Base-by-base conservation (phyloP, 2,113 vertebrate species). In the Cyprinodon tularosa region DNA sequence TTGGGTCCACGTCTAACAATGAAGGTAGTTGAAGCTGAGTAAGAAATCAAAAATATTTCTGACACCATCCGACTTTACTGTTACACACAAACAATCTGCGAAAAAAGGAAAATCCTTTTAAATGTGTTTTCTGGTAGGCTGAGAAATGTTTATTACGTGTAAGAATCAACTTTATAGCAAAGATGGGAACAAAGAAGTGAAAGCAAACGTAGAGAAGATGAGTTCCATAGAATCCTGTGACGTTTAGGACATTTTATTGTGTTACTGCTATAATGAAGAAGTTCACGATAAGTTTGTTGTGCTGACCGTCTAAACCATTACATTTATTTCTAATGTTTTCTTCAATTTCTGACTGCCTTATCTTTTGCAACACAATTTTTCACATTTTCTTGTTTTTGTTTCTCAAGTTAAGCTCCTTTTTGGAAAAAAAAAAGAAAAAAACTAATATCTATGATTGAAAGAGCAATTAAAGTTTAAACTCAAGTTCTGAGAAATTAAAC, bases 401-500 rank as follows among this genome's bases (percentile, higher is more conserved):
- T 1, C 39, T 20, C 20, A 15, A n/a, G 38, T n/a, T 11, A 0
- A n/a, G 40, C 36, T 15, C 36, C 62, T 38, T 36, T 13, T 37
- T 45, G 9, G 44, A 29, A 29, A 29, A 29, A 29, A 29, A 29
- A 29, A 22, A 2, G 1, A 38, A 13, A 12, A 62, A 10, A 42
- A 4, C 7, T 29, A 29, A 29, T 29, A 47, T 29, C 7, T 4
- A 12, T 47, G 42, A 67, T 37, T 29, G 48, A 22, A 38, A 5
- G 4, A 68, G 36, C 50, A 38, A 71, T 77, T 65, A 45, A 29
- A 45, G 40, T 50, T 63, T 42, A 45, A 78, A 69, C 50, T 42
- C 47, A 4, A 12, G n/a, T 3, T 20, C 3, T 12, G 4, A 71
- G 36, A 36, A 59, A 47, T 59, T 47, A 13, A 59, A 67, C 37